Conservation (phyloP, 2,888 invertebrate genomes). For the Platycnemis pennipes region DNA sequence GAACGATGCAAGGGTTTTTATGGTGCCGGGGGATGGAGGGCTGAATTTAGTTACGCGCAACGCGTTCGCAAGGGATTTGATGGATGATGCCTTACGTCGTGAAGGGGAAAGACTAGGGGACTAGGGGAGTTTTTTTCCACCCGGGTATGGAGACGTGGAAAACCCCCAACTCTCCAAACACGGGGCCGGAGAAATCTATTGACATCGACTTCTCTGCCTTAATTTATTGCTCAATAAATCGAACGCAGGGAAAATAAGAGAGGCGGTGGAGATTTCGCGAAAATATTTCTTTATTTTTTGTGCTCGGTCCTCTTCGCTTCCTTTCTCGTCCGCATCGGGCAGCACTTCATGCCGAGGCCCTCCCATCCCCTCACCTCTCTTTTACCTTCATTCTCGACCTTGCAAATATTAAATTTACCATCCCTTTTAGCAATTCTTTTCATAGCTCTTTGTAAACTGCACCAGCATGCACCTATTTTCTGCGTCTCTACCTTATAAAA, state of each 20-base stretch:
- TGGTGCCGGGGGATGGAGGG: background rate
- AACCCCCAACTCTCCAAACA: background rate
- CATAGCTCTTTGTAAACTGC: no score
- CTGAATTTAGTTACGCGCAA: background rate
- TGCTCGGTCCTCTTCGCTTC: background rate
- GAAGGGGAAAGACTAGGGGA: background rate
- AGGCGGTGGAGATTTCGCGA: background rate
- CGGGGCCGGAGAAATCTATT: background rate
- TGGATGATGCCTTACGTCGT: background rate
- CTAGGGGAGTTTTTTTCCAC: background rate
- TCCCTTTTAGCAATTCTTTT: no score
- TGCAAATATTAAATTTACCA: no score
- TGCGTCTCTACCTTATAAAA: no score
- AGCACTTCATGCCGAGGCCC: background rate
- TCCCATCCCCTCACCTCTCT: background rate
- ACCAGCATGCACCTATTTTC: no score
- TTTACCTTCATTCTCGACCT: no score
- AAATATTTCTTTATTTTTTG: background rate
- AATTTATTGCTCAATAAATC: conserved; percentile 32
- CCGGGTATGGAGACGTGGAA: background rate
- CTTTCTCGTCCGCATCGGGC: background rate
- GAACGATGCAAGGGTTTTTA: background rate
- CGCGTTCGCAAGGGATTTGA: background rate
- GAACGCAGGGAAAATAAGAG: background rate
- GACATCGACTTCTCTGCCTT: background rate